phyloP scores from a whole-genome alignment of 2,113 vertebrate species.

The Camelus dromedarius region DNA sequence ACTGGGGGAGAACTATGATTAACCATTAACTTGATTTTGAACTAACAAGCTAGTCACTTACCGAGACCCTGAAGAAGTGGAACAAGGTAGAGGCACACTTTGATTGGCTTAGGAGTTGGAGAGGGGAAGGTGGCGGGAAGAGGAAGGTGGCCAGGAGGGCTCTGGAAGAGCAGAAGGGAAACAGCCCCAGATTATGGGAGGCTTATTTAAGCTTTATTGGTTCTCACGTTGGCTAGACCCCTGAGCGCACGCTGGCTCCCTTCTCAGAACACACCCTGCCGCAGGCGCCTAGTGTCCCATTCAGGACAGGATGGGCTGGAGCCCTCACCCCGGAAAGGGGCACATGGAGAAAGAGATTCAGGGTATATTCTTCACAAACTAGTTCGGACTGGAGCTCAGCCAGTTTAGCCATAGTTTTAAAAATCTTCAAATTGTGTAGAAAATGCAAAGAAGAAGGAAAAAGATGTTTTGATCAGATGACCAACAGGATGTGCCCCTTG shows the following conservation, averaged over 20 bases:
- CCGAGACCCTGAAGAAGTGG: constrained; percentile 65
- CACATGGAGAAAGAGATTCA: not conserved
- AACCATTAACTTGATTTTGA: constrained; percentile 67
- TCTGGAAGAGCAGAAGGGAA: not conserved
- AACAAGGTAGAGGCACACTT: not conserved
- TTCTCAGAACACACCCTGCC: not conserved
- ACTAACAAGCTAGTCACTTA: constrained; percentile 73
- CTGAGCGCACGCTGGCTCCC: not conserved
- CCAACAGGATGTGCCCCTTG: not conserved
- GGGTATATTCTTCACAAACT: not conserved
- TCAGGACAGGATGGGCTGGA: not conserved
- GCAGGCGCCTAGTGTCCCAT: not conserved
- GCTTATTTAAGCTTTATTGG: constrained; percentile 61
- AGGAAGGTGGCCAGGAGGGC: not conserved
- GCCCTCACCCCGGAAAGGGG: not conserved
- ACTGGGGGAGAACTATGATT: not conserved
- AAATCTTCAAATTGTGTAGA: not conserved
- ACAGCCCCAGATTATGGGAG: constrained; percentile 23
- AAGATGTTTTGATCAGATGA: not conserved
- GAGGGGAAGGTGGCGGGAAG: not conserved
- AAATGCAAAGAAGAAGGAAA: constrained; percentile 9
- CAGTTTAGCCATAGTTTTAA: not conserved
- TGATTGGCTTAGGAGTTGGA: constrained; percentile 51
- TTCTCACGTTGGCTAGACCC: constrained; percentile 51
- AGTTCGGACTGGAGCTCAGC: not conserved